Evolutionary conservation across 2,888 invertebrate genomes (phyloP), one percentile per base, ranked within the genome.

Genomic region (Acrobasis repandana): DNA sequence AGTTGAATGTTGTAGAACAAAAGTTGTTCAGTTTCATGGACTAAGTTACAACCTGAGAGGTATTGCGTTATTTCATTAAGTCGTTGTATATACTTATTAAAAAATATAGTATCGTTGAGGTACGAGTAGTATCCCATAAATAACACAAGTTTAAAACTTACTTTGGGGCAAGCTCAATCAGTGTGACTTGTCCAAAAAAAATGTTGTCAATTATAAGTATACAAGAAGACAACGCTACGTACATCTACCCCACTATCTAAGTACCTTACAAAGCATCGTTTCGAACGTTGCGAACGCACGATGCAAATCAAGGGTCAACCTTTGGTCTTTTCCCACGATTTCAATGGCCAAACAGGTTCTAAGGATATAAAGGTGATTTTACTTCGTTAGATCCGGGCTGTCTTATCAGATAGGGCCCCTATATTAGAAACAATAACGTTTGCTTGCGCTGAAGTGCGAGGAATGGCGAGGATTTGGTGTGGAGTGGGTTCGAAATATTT

Each of bases 261-360:
- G 20, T n/a, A n/a, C 20, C 4, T 11, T 11, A 14, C 50, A 28
- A 8, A 28, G 11, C 11, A 50, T 50, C 50, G 28, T 54, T 54
- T 18, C 54, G 38, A 54, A 43, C 52, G 16, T 18, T n/a, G 54
- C 33, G 4, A 51, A 16, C 54, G 20, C 51, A 34, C 38, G 38
- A 54, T 54, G 54, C 54, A 54, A 54, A 54, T 54, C 16, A 54
- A 34, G 54, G 54, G 54, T 54, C 54, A 54, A 9, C 38, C 36
- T 5, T 14, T 38, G 43, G 54, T 43, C 38, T 43, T 54, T 54
- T 54, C 54, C 38, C 54, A 54, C 54, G 54, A 16, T 16, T 52
- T 52, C 36, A 54, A 54, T 54, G 54, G 18, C 20, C 54, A 54
- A 38, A 54, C 54, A 54, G 54, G 54, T 54, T 54, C 15, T 18